phyloP scores from a whole-genome alignment of 2,888 invertebrate species.

The Vannuccia rotundouncinata region DNA sequence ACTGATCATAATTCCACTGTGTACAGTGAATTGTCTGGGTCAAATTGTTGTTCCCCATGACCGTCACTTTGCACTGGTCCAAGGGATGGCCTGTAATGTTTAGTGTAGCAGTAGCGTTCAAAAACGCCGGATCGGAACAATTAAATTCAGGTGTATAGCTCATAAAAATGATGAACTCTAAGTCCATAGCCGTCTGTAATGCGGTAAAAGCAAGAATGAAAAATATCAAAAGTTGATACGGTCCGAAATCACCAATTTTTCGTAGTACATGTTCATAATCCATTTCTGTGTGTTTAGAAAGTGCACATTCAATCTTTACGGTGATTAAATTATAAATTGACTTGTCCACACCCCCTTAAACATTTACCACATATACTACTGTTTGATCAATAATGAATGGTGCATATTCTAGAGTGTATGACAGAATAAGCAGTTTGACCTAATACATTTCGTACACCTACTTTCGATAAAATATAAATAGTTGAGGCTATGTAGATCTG shows the following conservation, averaged over 20 bases:
- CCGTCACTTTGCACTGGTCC: neutral
- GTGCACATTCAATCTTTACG: too few species aligned
- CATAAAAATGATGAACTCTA: neutral
- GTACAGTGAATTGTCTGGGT: conserved; percentile 8
- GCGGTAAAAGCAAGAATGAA: neutral
- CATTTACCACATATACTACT: too few species aligned
- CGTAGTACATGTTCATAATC: neutral
- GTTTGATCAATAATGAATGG: too few species aligned
- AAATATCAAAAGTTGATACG: neutral
- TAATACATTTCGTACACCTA: too few species aligned
- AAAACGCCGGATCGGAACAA: neutral
- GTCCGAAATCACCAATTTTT: neutral
- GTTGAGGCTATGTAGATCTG: too few species aligned
- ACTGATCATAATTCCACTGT: conserved; percentile 19
- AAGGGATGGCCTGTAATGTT: neutral
- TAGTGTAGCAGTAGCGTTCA: neutral
- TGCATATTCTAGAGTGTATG: too few species aligned
- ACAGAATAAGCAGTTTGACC: too few species aligned
- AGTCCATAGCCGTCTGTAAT: neutral
- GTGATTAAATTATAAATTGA: too few species aligned
- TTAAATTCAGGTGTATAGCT: neutral
- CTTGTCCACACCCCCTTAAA: too few species aligned
- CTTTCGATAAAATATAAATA: too few species aligned
- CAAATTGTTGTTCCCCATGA: neutral
- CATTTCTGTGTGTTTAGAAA: too few species aligned